Evolutionary conservation across 2,113 vertebrate species (phyloP).

Genomic region (Proteles cristata): DNA sequence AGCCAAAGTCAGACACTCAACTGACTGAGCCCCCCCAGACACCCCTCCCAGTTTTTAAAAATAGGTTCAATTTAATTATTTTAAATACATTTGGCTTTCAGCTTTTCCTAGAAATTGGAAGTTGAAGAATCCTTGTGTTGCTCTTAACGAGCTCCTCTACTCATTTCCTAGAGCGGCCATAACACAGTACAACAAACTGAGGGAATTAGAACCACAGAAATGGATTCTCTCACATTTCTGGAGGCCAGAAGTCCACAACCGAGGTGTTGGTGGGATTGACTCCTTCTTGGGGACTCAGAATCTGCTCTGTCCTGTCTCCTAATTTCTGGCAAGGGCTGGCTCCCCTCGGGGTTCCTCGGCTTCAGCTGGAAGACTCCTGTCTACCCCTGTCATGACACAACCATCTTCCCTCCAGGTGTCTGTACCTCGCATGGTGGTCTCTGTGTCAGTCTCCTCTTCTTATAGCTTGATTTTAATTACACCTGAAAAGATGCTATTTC

Average conservation of each 20-base stretch:
- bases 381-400: background rate
- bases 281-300: background rate
- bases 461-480: background rate
- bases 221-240: background rate
- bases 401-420: background rate
- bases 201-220: background rate
- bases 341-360: background rate
- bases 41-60: background rate
- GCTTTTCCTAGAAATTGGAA: background rate
- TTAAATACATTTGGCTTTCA: background rate
- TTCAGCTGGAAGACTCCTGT: background rate
- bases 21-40: too few species aligned
- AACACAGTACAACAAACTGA: background rate
- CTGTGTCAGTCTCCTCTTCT: background rate
- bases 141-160: background rate
- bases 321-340: background rate
- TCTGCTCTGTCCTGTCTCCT: background rate
- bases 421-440: background rate
- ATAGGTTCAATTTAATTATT: background rate
- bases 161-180: background rate
- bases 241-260: background rate
- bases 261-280: background rate
- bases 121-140: background rate
- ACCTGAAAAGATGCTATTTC: background rate
- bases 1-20: too few species aligned